Base-by-base conservation (phyloP, 2,113 vertebrate genomes). In the Piaya cayana region DNA sequence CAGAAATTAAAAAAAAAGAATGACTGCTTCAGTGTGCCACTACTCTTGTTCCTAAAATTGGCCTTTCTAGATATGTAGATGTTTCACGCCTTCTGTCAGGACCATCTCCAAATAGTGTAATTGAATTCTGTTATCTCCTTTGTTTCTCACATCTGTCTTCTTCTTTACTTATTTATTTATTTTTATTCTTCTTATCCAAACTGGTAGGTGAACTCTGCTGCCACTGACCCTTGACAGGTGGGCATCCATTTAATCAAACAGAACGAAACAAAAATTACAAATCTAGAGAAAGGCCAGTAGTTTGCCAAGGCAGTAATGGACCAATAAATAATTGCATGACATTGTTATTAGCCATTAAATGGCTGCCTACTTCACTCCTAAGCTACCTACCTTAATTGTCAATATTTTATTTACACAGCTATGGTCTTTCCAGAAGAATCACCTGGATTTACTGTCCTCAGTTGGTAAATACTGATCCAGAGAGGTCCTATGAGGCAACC, bases 61-160 rank as follows among this genome's bases (percentile, higher is more conserved):
- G 82, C 87, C 96, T 96, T 96, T 74, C 76, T 76, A 63, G 19
- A 65, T 88, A 94, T 45, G 75, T 96, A 85, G 82, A 91, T 86
- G 76, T 91, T 95, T 91, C 87, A 96, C 3, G 22, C 88, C 86
- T 92, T 92, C 90, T 97, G 85, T 86, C 89, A 89, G 89, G 92
- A 96, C 78, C 65, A 77, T 84, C 96, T 98, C 97, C 97, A 97
- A 97, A 95, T n/a, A 92, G 63, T 2, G 6, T 93, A 97, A 98
- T 93, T 97, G 95, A 97, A 97, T 96, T 96, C 82, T 92, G 75
- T 96, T 93, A 91, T 76, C 88, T 77, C 52, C 58, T 94, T 95
- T 94, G 63, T 93, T 91, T 88, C 92, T 88, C 67, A 90, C 50
- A 90, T 95, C 94, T 95, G 85, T 47, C 86, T 59, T 80, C 82